Evolutionary conservation across 1,140 invertebrate genomes (phyloP).

Genomic region (Bombus consobrinus): DNA sequence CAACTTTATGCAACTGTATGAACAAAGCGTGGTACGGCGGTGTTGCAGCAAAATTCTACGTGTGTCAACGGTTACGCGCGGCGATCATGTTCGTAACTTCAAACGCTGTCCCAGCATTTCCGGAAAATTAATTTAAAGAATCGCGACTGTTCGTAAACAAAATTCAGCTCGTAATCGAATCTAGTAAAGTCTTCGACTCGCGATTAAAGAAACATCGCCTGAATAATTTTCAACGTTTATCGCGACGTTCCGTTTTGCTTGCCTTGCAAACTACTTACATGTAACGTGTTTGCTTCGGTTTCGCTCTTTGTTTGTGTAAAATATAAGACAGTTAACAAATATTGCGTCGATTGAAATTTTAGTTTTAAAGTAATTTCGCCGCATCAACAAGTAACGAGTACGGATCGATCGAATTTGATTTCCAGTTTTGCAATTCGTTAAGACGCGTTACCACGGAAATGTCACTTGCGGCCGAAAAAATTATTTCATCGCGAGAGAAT

Average conservation of each 20-base stretch:
- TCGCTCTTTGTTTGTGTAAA: not conserved
- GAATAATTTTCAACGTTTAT: not conserved
- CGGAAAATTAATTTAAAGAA: constrained; percentile 11
- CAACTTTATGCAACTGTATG: not conserved
- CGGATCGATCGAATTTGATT: not conserved
- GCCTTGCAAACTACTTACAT: not conserved
- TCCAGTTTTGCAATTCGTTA: not conserved
- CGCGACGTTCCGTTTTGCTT: too few species aligned
- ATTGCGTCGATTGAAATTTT: not conserved
- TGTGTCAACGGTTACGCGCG: not conserved
- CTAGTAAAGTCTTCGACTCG: not conserved
- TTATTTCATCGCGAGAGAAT: not conserved
- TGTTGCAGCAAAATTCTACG: not conserved
- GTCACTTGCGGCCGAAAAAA: not conserved
- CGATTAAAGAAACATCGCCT: not conserved
- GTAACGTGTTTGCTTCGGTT: not conserved
- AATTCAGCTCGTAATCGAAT: not conserved
- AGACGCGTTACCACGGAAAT: not conserved
- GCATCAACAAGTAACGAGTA: not conserved
- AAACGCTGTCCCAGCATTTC: not conserved
- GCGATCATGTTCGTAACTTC: constrained; percentile 15
- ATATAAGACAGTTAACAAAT: not conserved
- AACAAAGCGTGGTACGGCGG: constrained; percentile 22
- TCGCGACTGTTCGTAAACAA: not conserved
- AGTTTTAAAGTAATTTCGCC: not conserved